Base-by-base conservation (phyloP, 2,797 vertebrate species). In the Cyclura pinguis region DNA sequence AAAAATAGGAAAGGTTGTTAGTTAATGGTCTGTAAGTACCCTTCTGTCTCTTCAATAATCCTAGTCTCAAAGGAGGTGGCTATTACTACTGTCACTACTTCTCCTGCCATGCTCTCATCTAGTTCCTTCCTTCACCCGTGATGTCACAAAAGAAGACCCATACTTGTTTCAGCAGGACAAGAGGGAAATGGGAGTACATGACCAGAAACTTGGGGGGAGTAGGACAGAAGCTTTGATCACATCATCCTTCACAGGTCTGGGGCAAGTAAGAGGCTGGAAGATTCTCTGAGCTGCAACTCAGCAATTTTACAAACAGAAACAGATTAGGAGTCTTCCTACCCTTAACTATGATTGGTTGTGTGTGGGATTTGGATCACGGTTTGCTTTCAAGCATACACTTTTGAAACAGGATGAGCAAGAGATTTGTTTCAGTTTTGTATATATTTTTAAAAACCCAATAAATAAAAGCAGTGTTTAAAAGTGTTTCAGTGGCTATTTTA, bases 351-450 rank as follows among this genome's bases (percentile, higher is more conserved):
- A 87, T 52, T 67, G 89, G 62, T 80, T 84, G 0, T 0, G 20
- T 47, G 0, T 2, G 0, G 10, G 32, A 6, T 32, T 86, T 88
- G 87, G 80, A 12, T 52, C 64, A 84, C 1, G 55, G 84, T 83
- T 84, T 4, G 0, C 83, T 12, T 0, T 0, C 78, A 67, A 6
- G 47, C 85, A 0, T 0, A 74, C 0, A 55, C 0, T 7, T 74
- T 35, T 47, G 3, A 80, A 42, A 67, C 4, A 3, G 6, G 42
- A 62, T 88, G 0, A 0, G 81, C 78, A 27, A 72, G 29, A 1
- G 80, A 29, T 35, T 77, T 69, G 27, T 32, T 32, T 87, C 24
- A 76, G 32, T 80, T 59, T 47, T 2, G n/a, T 0, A 0, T 27
- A 78, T 64, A 87, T 32, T 59, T 29, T 20, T 59, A 55, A 22